phyloP scores from a whole-genome alignment of 1,140 invertebrate genomes.

The Platyscapa corneri region DNA sequence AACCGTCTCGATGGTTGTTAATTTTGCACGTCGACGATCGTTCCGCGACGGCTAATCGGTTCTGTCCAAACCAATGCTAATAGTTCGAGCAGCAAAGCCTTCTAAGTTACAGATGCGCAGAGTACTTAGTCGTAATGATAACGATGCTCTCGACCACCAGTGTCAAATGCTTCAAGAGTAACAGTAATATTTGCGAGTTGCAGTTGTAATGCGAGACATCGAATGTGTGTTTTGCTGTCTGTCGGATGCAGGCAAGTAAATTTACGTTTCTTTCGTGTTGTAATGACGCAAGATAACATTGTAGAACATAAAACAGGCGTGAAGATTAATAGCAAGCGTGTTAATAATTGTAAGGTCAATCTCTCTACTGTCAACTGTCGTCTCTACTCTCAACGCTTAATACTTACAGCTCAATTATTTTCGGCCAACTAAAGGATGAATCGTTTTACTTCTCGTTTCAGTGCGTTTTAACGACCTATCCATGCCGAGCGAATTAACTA shows the following conservation, averaged over 20 bases:
- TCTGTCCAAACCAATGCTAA: background rate
- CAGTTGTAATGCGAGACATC: slow-evolving; percentile 21
- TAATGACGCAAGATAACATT: slow-evolving; percentile 28
- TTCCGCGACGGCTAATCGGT: slow-evolving; percentile 15
- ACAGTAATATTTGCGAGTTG: too few relatives aligned
- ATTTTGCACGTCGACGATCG: background rate
- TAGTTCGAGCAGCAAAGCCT: slow-evolving; percentile 1
- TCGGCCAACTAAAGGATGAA: background rate
- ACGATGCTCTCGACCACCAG: background rate
- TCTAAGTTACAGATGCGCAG: background rate
- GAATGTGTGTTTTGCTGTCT: background rate
- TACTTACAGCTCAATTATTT: background rate
- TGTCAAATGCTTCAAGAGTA: too few relatives aligned
- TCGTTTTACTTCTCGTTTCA: too few relatives aligned
- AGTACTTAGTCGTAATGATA: background rate
- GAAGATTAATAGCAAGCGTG: slow-evolving; percentile 16
- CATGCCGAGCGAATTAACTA: too few relatives aligned
- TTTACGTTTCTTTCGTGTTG: slow-evolving; percentile 26
- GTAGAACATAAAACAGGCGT: slow-evolving; percentile 15
- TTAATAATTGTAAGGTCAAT: slow-evolving; percentile 18
- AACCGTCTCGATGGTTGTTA: too few relatives aligned
- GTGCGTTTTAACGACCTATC: too few relatives aligned
- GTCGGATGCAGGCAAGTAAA: slow-evolving; percentile 33
- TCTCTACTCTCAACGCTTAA: background rate
- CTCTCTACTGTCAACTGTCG: slow-evolving; percentile 3